These are phyloP conservation scores for Rhodinocichla rosea DNA, from an alignment of 2,113 vertebrate genomes.

Conservation along the genomic window DNA sequence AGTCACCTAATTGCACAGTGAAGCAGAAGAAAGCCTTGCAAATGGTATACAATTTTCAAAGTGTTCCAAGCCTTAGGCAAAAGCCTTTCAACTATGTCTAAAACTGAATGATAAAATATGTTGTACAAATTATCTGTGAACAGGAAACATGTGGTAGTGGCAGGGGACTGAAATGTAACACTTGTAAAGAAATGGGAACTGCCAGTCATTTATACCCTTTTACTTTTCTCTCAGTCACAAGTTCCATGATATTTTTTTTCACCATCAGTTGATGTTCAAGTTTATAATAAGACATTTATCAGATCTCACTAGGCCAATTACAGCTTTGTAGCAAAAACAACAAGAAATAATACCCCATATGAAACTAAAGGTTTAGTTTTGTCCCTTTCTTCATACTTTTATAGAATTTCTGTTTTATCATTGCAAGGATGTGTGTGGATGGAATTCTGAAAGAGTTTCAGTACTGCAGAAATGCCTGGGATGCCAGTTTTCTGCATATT, in stretches of 20 bases:
- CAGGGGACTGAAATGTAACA: slow-evolving; percentile 86
- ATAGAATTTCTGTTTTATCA: slow-evolving; percentile 39
- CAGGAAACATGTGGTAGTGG: slow-evolving; percentile 86
- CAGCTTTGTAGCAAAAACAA: slow-evolving; percentile 63
- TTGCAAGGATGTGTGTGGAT: neutral
- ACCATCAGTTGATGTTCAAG: slow-evolving; percentile 57
- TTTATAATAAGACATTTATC: slow-evolving; percentile 72
- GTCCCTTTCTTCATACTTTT: neutral
- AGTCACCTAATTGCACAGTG: slow-evolving; percentile 86
- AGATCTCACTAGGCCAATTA: slow-evolving; percentile 67
- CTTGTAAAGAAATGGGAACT: slow-evolving; percentile 87
- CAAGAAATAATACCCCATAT: slow-evolving; percentile 34
- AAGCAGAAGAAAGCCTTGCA: slow-evolving; percentile 86
- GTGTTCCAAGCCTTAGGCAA: slow-evolving; percentile 89
- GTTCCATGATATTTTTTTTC: slow-evolving; percentile 68
- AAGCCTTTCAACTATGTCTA: slow-evolving; percentile 90
- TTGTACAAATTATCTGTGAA: slow-evolving; percentile 92
- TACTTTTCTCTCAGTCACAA: slow-evolving; percentile 70
- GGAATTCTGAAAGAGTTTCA: slow-evolving; percentile 50
- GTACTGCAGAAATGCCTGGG: neutral
- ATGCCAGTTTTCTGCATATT: neutral
- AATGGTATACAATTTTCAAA: slow-evolving; percentile 89
- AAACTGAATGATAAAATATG: slow-evolving; percentile 91
- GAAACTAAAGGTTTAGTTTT: slow-evolving; percentile 44
- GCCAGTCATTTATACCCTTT: slow-evolving; percentile 79